Percentiles rank a stretch among this genome's conserved stretches.
Evolutionary conservation across 2,888 invertebrate genomes (phyloP).

Genomic region (Orthosia gracilis): DNA sequence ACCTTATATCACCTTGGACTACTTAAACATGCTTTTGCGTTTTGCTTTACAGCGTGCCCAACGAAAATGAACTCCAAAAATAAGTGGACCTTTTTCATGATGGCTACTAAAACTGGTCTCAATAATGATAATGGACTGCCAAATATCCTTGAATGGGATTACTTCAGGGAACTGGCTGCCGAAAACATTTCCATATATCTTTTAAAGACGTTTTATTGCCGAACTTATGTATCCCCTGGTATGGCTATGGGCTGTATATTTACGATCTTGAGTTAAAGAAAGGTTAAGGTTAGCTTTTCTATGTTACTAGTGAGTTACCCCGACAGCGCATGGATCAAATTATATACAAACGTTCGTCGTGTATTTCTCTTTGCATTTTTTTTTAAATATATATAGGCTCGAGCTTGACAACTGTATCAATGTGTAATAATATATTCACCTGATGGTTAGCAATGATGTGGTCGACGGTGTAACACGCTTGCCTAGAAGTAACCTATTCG

Average conservation of each 20-base stretch:
- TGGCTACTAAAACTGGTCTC: constrained; percentile 17
- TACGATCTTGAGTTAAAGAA: neutral
- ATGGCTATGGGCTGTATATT: constrained; percentile 5
- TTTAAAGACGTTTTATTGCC: constrained; percentile 48
- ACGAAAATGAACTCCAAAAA: constrained; percentile 18
- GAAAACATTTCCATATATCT: constrained; percentile 47
- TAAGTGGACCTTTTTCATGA: constrained; percentile 4
- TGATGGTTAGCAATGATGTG: too few relatives aligned
- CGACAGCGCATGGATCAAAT: too few relatives aligned
- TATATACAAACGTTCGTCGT: too few relatives aligned
- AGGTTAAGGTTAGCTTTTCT: neutral
- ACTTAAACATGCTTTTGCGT: neutral
- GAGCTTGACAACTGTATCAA: too few relatives aligned
- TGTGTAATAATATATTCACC: too few relatives aligned
- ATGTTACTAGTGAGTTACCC: too few relatives aligned
- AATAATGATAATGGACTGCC: constrained; percentile 40
- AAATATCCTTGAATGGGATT: constrained; percentile 25
- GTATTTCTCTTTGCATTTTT: too few relatives aligned
- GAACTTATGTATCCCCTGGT: constrained; percentile 17
- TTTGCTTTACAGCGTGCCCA: neutral
- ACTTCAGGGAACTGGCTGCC: constrained; percentile 12
- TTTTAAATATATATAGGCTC: too few relatives aligned
- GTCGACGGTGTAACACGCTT: too few relatives aligned
- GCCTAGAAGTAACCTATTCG: too few relatives aligned
- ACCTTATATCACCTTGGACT: too few relatives aligned